phyloP scores from a whole-genome alignment of 2,888 invertebrate species.

The Gymnosoma rotundatum region DNA sequence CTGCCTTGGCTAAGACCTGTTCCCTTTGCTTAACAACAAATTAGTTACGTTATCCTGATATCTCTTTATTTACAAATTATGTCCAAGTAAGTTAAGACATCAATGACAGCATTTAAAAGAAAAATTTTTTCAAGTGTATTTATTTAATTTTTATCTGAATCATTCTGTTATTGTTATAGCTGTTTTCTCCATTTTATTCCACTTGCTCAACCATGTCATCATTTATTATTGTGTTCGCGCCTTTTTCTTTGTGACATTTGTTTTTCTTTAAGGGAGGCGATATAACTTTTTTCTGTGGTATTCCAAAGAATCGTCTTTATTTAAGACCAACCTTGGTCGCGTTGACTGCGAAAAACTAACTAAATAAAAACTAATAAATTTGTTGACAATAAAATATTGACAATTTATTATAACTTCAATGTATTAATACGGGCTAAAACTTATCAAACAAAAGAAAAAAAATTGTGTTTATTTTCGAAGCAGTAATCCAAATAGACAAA shows the following conservation, averaged over 20 bases:
- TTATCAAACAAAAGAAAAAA: constrained; percentile 12
- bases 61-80: too few relatives aligned
- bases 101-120: too few relatives aligned
- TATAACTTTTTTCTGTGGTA: constrained; percentile 53
- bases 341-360: constrained; percentile 27
- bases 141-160: background rate
- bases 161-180: background rate
- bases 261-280: constrained; percentile 65
- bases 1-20: too few relatives aligned
- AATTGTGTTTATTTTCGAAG: constrained; percentile 33
- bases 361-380: background rate
- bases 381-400: constrained; percentile 12
- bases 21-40: too few relatives aligned
- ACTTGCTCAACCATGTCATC: constrained; percentile 10
- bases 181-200: constrained; percentile 5
- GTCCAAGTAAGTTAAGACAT: too few relatives aligned
- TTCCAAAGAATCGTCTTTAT: constrained; percentile 34
- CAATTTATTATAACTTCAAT: constrained; percentile 44
- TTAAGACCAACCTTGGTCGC: constrained; percentile 48
- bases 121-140: background rate
- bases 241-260: constrained; percentile 70
- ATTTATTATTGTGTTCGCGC: constrained; percentile 66
- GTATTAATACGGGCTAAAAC: constrained; percentile 26
- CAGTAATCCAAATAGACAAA: constrained; percentile 14
- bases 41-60: too few relatives aligned